Percentiles rank a stretch among this genome's conserved stretches.
These are phyloP conservation scores for Hemichromis elongatus DNA, from an alignment of 2,113 vertebrate species.

Conservation along the genomic window DNA sequence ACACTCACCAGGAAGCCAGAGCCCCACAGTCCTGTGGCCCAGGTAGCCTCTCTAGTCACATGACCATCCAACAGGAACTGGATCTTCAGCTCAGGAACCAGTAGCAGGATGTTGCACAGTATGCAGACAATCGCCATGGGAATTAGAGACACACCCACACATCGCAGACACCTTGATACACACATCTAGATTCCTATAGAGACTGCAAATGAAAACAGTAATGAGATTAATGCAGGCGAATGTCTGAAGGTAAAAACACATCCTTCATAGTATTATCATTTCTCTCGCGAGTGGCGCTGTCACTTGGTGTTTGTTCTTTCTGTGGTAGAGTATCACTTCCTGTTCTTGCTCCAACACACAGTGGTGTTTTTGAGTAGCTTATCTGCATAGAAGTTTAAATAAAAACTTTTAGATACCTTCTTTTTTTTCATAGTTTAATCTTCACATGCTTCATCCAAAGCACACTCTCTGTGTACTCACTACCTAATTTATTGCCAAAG, in stretches of 20 bases:
- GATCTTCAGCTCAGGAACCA: slow-evolving; percentile 73
- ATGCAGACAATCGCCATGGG: slow-evolving; percentile 73
- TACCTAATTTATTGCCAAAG: too few species aligned
- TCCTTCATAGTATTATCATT: background rate
- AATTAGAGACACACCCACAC: slow-evolving; percentile 71
- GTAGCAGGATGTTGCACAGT: slow-evolving; percentile 75
- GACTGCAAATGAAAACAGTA: background rate
- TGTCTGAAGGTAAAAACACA: background rate
- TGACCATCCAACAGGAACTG: slow-evolving; percentile 68
- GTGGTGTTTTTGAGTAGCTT: too few species aligned
- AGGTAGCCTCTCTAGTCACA: slow-evolving; percentile 76
- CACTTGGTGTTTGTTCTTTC: too few species aligned
- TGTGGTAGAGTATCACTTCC: too few species aligned
- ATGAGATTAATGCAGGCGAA: background rate
- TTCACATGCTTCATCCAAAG: too few species aligned
- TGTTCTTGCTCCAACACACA: too few species aligned
- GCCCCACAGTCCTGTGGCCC: slow-evolving; percentile 76
- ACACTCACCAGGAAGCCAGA: slow-evolving; percentile 78
- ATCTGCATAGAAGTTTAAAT: too few species aligned
- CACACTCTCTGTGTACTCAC: too few species aligned
- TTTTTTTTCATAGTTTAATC: too few species aligned
- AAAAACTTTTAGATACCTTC: too few species aligned
- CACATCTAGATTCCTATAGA: slow-evolving; percentile 71
- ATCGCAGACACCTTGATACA: slow-evolving; percentile 71
- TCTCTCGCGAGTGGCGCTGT: too few species aligned